Percentiles rank a stretch among this genome's conserved stretches.
These are phyloP conservation scores for Diploptera punctata DNA, from an alignment of 2,888 invertebrate genomes.

Conservation along the genomic window DNA sequence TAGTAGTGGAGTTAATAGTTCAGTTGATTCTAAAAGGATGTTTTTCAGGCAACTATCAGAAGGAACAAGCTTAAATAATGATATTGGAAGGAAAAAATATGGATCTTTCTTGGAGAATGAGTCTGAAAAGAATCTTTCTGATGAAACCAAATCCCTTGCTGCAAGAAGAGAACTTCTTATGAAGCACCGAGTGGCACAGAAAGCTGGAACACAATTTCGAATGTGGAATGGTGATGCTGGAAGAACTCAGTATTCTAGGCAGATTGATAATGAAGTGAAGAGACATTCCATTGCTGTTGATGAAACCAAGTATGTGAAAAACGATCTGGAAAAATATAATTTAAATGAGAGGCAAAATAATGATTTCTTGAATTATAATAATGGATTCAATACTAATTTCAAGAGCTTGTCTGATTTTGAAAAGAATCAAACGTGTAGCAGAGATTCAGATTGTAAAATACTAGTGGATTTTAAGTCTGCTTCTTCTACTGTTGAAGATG, in stretches of 20 bases:
- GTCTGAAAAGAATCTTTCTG: not conserved
- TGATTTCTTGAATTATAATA: not conserved
- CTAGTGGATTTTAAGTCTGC: not conserved
- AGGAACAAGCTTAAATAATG: constrained; percentile 23
- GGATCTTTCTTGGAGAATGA: not conserved
- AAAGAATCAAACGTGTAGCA: not conserved
- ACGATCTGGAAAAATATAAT: constrained; percentile 2
- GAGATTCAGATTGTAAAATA: not conserved
- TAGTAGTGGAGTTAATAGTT: not conserved
- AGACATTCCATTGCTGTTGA: constrained; percentile 66
- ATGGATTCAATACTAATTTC: not conserved
- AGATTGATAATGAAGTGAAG: constrained; percentile 52
- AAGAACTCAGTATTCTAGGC: not conserved
- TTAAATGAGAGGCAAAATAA: not conserved
- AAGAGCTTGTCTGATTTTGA: not conserved
- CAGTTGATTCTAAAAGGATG: constrained; percentile 25
- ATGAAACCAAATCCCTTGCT: constrained; percentile 7
- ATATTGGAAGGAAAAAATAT: constrained; percentile 13
- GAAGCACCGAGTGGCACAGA: not conserved
- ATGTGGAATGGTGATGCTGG: constrained; percentile 16
- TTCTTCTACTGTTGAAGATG: not conserved
- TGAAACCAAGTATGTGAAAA: constrained; percentile 49
- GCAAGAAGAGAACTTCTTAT: constrained; percentile 10
- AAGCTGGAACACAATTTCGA: not conserved
- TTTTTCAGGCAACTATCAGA: constrained; percentile 38